Conservation (phyloP, 1,140 invertebrate genomes). For the Drosophila varians region DNA sequence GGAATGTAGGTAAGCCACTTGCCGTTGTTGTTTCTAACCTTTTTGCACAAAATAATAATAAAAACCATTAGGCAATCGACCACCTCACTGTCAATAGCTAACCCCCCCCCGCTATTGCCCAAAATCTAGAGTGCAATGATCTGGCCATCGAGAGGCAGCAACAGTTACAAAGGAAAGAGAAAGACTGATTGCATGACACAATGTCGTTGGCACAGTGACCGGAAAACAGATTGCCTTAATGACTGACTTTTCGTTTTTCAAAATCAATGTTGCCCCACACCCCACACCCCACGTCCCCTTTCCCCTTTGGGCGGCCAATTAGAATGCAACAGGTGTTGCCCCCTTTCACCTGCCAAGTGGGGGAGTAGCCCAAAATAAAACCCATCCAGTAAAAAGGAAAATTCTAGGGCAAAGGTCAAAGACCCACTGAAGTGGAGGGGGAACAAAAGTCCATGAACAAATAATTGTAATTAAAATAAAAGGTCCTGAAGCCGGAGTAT, state of each 20-base stretch:
- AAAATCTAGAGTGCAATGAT: slow-evolving; percentile 66
- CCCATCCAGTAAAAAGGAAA: neutral
- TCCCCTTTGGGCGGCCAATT: neutral
- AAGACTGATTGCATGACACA: slow-evolving; percentile 62
- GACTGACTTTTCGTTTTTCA: slow-evolving; percentile 70
- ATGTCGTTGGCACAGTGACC: slow-evolving; percentile 79
- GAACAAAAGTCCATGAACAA: neutral
- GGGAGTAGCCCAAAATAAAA: neutral
- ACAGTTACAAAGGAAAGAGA: neutral
- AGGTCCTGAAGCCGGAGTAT: neutral
- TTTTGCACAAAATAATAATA: slow-evolving; percentile 55
- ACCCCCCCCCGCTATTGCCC: neutral
- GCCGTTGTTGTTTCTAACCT: slow-evolving; percentile 69
- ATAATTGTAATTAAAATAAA: too few species aligned
- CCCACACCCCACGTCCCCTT: neutral
- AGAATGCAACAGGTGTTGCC: slow-evolving; percentile 11
- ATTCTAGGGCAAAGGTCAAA: neutral
- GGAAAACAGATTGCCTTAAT: slow-evolving; percentile 76
- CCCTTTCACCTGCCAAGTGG: neutral
- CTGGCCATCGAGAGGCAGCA: slow-evolving; percentile 56
- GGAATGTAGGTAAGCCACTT: slow-evolving; percentile 79
- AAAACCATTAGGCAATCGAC: slow-evolving; percentile 71
- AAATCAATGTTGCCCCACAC: slow-evolving; percentile 45
- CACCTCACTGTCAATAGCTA: slow-evolving; percentile 67
- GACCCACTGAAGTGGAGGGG: neutral